These are phyloP conservation scores for Cricetomys ansorgei DNA, from an alignment of 2,113 vertebrate species.

Conservation along the genomic window DNA sequence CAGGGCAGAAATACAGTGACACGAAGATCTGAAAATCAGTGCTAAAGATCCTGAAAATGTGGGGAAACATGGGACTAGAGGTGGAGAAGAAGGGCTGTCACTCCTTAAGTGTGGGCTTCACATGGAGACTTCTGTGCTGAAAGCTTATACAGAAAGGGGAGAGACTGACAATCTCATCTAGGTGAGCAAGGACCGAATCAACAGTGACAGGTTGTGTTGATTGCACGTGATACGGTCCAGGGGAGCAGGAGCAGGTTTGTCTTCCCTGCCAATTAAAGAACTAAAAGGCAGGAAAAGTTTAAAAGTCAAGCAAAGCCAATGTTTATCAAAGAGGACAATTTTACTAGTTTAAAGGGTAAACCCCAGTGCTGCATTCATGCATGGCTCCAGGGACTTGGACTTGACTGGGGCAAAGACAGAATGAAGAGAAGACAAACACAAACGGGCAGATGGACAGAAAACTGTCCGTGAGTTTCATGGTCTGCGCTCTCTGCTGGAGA, in stretches of 20 bases:
- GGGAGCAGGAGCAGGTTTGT: not conserved
- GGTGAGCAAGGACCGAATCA: not conserved
- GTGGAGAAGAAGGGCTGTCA: not conserved
- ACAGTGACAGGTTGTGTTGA: too few species aligned
- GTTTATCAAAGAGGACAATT: not conserved
- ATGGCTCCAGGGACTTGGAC: not conserved
- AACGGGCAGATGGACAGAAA: not conserved
- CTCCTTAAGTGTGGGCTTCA: not conserved
- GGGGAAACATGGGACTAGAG: not conserved
- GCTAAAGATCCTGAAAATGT: not conserved
- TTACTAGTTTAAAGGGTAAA: not conserved
- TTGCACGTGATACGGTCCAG: not conserved
- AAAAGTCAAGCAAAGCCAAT: not conserved
- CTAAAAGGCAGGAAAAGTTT: not conserved
- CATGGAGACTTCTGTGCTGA: not conserved
- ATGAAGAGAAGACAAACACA: not conserved
- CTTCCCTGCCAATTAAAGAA: not conserved
- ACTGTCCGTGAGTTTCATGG: not conserved
- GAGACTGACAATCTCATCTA: not conserved
- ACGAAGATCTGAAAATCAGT: not conserved
- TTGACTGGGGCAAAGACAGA: not conserved
- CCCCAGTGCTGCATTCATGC: not conserved
- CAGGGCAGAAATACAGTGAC: not conserved
- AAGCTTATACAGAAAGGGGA: not conserved
- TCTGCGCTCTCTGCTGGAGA: not conserved